Conservation (phyloP, 2,797 vertebrate genomes). For the Sebastes glaucus region DNA sequence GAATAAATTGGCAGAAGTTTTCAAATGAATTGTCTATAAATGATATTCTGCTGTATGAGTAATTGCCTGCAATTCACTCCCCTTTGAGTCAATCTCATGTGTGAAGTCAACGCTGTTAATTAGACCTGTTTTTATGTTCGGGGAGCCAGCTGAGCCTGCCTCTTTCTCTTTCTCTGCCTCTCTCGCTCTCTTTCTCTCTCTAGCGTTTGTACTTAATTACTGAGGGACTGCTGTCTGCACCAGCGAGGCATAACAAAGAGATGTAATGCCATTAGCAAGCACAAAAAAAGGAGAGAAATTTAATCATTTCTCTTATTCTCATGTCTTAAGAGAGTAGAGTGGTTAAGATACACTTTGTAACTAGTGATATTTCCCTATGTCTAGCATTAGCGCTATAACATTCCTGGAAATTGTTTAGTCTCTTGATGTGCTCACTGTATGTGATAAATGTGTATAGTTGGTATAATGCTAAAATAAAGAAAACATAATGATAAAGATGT, state of each 20-base stretch:
- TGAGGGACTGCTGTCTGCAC: conserved; percentile 80
- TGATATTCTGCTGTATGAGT: conserved; percentile 77
- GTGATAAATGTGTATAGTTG: conserved; percentile 5
- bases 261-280: conserved; percentile 78
- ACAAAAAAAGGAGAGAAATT: conserved; percentile 55
- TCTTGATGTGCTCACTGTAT: background rate
- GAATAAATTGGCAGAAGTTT: conserved; percentile 64
- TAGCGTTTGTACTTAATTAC: conserved; percentile 83
- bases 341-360: conserved; percentile 44
- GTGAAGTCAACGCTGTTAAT: conserved; percentile 83
- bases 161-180: conserved; percentile 62
- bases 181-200: conserved; percentile 65
- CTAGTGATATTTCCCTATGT: conserved; percentile 30
- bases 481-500: background rate
- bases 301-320: conserved; percentile 66
- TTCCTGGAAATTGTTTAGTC: conserved; percentile 3
- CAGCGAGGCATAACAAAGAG: conserved; percentile 80
- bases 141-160: conserved; percentile 81
- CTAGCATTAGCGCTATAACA: conserved; percentile 14
- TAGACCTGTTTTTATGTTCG: conserved; percentile 83
- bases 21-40: conserved; percentile 76
- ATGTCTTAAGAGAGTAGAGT: conserved; percentile 55
- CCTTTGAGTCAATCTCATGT: conserved; percentile 84
- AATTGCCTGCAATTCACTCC: conserved; percentile 82
- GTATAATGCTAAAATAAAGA: background rate